A percentile compares a stretch with the other conserved stretches of the same genome.
These are phyloP conservation scores for Anthonomus grandis DNA, from an alignment of 1,140 invertebrate genomes.

Conservation along the genomic window DNA sequence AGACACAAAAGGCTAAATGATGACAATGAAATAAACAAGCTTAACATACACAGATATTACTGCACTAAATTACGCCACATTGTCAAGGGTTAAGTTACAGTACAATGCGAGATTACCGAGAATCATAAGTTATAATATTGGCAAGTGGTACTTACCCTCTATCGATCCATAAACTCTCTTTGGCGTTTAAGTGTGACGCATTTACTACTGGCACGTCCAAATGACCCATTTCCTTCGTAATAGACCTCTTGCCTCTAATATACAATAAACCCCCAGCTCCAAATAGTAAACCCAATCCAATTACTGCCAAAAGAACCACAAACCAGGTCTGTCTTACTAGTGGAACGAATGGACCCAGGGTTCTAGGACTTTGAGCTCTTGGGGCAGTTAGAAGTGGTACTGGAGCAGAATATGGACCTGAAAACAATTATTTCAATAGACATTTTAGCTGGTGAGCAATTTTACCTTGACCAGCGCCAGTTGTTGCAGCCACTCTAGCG, in stretches of 20 bases:
- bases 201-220: slow-evolving; percentile 64
- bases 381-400: slow-evolving; percentile 48
- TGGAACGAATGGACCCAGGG: slow-evolving; percentile 47
- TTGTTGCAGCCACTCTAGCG: slow-evolving; percentile 71
- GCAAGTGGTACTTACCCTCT: slow-evolving; percentile 49
- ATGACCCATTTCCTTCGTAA: slow-evolving; percentile 62
- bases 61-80: too few species aligned
- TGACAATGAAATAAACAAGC: too few species aligned
- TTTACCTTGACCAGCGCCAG: slow-evolving; percentile 58
- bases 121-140: not conserved
- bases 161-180: slow-evolving; percentile 74
- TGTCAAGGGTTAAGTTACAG: too few species aligned
- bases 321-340: slow-evolving; percentile 73
- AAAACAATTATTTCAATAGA: not conserved
- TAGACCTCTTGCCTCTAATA: slow-evolving; percentile 58
- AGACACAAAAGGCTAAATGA: too few species aligned
- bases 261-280: slow-evolving; percentile 63
- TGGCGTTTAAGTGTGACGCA: slow-evolving; percentile 62
- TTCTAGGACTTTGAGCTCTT: slow-evolving; percentile 44
- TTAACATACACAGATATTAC: too few species aligned
- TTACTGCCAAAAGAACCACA: slow-evolving; percentile 65
- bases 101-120: not conserved
- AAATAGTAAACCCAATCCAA: slow-evolving; percentile 64
- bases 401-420: slow-evolving; percentile 61
- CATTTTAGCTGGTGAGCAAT: not conserved